A percentile compares a stretch with the other conserved stretches of the same genome.
Evolutionary conservation across 2,888 invertebrate genomes (phyloP).

Genomic region (Nasonia oneida): DNA sequence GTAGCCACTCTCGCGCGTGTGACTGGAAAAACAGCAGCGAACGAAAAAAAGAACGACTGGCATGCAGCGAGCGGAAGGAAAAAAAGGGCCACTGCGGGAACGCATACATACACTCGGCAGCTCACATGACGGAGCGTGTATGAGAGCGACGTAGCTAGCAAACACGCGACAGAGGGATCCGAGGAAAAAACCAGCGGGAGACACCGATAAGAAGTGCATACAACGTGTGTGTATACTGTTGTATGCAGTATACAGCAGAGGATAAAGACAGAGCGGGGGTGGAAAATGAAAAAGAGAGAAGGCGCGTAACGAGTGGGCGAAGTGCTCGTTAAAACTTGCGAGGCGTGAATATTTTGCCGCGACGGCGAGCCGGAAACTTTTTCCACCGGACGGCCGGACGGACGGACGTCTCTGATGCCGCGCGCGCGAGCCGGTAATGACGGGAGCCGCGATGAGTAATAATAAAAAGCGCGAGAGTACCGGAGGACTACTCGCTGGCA

Average conservation of each 20-base stretch:
- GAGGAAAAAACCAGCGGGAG: neutral
- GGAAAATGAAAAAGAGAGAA: conserved; percentile 22
- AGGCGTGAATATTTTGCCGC: conserved; percentile 57
- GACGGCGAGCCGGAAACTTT: conserved; percentile 49
- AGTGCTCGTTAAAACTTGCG: conserved; percentile 62
- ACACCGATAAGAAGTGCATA: neutral
- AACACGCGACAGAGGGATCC: conserved; percentile 10
- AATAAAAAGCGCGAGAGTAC: neutral
- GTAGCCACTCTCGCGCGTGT: neutral
- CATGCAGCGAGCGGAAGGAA: neutral
- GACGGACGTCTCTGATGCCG: neutral
- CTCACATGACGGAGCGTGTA: conserved; percentile 5
- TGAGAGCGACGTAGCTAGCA: neutral
- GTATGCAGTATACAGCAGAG: neutral
- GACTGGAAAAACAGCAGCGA: neutral
- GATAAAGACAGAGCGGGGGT: neutral
- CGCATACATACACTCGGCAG: neutral
- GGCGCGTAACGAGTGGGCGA: conserved; percentile 29
- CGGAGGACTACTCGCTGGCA: neutral
- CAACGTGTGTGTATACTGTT: neutral
- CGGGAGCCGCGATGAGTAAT: neutral
- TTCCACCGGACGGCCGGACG: conserved; percentile 23
- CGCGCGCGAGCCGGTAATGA: neutral
- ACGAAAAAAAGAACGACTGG: neutral
- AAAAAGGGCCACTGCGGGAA: neutral